Base-by-base conservation (phyloP, 2,888 invertebrate species). In the Andrena camellia region DNA sequence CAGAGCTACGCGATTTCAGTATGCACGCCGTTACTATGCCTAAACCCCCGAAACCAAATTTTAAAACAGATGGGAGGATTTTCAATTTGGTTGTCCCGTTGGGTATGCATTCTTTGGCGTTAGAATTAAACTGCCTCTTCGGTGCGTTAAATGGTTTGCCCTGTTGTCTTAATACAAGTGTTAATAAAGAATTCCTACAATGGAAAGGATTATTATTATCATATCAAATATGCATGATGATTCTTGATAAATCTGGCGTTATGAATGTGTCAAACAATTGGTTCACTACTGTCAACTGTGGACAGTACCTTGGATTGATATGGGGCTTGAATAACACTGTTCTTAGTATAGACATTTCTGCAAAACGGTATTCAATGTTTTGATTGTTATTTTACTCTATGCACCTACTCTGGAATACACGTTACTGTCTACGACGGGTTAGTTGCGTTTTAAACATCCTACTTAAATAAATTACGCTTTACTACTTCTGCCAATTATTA, bases 31-130 rank as follows among this genome's bases (percentile, higher is more conserved):
- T 57, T n/a, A 83, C 66, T 33, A 89, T 52, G 10, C 90, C 89
- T 10, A 89, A 26, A 10, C 87, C 83, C 1, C 89, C 81, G 20
- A 89, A 82, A 42, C 89, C 83, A 57, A 86, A 85, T 78, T 86
- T 89, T 17, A 83, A 26, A 62, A 88, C 60, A 0, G 54, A 60
- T 26, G 79, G 76, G 13, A 77, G 0, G 2, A 29, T 63, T 23
- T 76, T 84, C 1, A 64, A 20, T 54, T 71, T 69, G 2, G 20
- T 42, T 10, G 29, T n/a, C 13, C 66, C 52, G 8, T 76, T 42
- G 7, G 8, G 26, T n/a, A 42, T 5, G 23, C 8, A 29, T 64
- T 42, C 72, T 52, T 60, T 81, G 23, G 35, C 8, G 2, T 48
- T 33, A 31, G 50, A 76, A 23, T 17, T 71, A 35, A 88, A 81